A percentile compares a stretch with the other conserved stretches of the same genome.
These are phyloP conservation scores for Choristoneura fumiferana DNA, from an alignment of 1,140 invertebrate genomes.

Conservation along the genomic window DNA sequence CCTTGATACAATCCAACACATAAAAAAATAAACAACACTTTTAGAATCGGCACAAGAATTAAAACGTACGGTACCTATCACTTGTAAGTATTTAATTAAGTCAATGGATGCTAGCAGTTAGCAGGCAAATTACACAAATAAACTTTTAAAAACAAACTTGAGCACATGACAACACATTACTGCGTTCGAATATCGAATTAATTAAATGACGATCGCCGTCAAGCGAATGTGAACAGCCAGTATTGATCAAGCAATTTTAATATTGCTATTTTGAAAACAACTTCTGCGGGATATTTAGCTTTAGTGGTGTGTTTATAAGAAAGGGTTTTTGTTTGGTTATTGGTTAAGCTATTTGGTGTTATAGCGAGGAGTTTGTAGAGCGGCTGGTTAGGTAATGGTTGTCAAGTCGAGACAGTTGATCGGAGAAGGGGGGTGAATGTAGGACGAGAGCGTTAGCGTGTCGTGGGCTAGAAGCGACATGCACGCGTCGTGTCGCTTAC, in stretches of 20 bases:
- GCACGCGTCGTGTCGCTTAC: constrained; percentile 24
- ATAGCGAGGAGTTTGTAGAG: constrained; percentile 57
- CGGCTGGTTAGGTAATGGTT: constrained; percentile 66
- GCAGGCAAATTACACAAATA: constrained; percentile 19
- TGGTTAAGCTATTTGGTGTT: constrained; percentile 25
- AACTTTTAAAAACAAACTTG: constrained; percentile 24
- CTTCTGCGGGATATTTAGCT: constrained; percentile 37
- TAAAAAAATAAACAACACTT: background rate
- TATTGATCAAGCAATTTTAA: constrained; percentile 52
- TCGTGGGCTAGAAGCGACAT: constrained; percentile 42
- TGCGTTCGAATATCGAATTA: constrained; percentile 67
- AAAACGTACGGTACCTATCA: background rate
- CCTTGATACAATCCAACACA: background rate
- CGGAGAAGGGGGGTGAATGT: constrained; percentile 70
- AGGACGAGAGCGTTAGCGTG: constrained; percentile 52
- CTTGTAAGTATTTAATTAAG: background rate
- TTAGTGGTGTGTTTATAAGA: constrained; percentile 40
- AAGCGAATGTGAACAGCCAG: constrained; percentile 64
- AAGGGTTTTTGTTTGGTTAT: constrained; percentile 23
- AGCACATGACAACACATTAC: constrained; percentile 43
- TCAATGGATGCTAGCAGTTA: background rate
- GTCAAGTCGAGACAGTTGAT: constrained; percentile 60
- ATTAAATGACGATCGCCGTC: constrained; percentile 67
- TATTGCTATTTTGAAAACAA: constrained; percentile 32
- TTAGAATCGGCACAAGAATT: background rate